These are phyloP conservation scores for Corythoichthys haematopterus DNA, from an alignment of 2,113 vertebrate species.

Conservation along the genomic window DNA sequence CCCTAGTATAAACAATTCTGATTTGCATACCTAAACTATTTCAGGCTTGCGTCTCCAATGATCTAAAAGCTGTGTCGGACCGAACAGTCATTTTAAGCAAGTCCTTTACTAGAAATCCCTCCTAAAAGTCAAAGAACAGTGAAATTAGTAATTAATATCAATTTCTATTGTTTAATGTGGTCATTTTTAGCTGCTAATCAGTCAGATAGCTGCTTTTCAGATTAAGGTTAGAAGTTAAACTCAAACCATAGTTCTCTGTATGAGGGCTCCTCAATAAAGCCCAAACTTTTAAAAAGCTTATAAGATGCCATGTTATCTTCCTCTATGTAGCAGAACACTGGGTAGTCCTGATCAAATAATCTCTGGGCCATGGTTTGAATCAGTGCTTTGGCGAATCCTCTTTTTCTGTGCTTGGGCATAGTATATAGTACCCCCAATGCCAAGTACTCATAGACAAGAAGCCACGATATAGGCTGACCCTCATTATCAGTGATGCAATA, in stretches of 20 bases:
- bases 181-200: too few species aligned
- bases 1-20: too few species aligned
- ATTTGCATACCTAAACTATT: too few species aligned
- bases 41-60: too few species aligned
- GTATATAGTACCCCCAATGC: slow-evolving; percentile 6
- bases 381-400: slow-evolving; percentile 1
- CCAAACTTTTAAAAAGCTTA: slow-evolving; percentile 3
- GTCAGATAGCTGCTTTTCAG: too few species aligned
- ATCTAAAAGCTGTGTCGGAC: too few species aligned
- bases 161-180: too few species aligned
- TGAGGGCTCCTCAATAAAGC: slow-evolving; percentile 2
- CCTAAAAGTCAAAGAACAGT: too few species aligned
- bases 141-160: too few species aligned
- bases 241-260: not conserved
- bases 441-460: not conserved
- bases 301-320: not conserved
- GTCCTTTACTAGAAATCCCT: too few species aligned
- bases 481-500: slow-evolving; percentile 1
- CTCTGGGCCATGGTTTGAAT: slow-evolving; percentile 1
- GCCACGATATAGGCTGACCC: slow-evolving; percentile 8
- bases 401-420: slow-evolving; percentile 1
- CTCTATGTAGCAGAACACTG: slow-evolving; percentile 8
- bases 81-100: too few species aligned
- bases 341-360: not conserved
- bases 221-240: not conserved